Base-by-base conservation (phyloP, 2,113 vertebrate genomes). In the Mustela nigripes region DNA sequence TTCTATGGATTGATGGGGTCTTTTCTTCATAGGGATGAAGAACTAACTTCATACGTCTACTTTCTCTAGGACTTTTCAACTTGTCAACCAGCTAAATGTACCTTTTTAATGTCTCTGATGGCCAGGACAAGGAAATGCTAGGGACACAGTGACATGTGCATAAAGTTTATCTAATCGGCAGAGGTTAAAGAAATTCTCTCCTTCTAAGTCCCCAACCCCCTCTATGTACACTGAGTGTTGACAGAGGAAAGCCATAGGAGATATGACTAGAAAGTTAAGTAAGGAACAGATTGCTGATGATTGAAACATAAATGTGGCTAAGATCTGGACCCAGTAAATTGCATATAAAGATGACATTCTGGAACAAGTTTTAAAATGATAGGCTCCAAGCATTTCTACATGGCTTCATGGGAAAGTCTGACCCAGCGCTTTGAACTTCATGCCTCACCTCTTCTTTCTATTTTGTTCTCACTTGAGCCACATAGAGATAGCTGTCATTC, bases 171-270 rank as follows among this genome's bases (percentile, higher is more conserved):
- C 60, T 80, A 67, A 22, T 53, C 36, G 5, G 22, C 4, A 10
- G 67, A 93, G 62, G 90, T 96, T 95, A 74, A 80, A 87, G 81
- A 74, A 80, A 56, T 12, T 69, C 5, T 39, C 53, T 63, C 14
- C 11, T 45, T 73, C 8, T 45, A 31, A 50, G 36, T 84, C n/a
- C 50, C 39, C 2, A 56, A 1, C 11, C 31, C 48, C 26, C 5
- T 39, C 4, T 11, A 24, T 76, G 4, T 65, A 28, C 39, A 19
- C 31, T n/a, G 89, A 87, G 8, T 31, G 9, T 48, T 73, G 63
- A n/a, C 9, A 39, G 2, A 58, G 19, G n/a, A 48, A 58, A 67
- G 4, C 7, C 69, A n/a, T 3, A 12, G 39, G 45, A 63, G 31
- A 88, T 28, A 42, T 6, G 50, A 60, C 50, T 12, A 10, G 60